Conservation (phyloP, 2,888 invertebrate species). For the Pycnomerus fuliginosus region DNA sequence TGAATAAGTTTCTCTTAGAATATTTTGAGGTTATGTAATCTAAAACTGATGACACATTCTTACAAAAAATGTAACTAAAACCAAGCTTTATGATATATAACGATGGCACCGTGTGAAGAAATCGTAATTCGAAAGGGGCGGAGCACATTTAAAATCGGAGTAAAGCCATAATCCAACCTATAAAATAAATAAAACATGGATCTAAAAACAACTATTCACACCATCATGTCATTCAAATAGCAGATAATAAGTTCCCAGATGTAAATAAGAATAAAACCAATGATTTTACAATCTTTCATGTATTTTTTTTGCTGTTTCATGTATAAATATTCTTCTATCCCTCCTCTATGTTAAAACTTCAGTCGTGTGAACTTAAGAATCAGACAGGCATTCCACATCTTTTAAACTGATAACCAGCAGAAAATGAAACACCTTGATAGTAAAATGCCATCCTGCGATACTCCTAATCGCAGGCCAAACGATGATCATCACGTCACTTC, state of each 20-base stretch:
- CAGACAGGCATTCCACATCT: conserved; percentile 19
- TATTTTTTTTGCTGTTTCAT: no score
- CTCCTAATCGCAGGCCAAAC: conserved; percentile 35
- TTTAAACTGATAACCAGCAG: conserved; percentile 17
- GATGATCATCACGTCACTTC: conserved; percentile 62
- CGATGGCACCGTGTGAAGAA: conserved; percentile 12
- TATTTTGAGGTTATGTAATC: conserved; percentile 9
- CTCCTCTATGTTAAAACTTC: conserved; percentile 15
- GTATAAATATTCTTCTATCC: no score
- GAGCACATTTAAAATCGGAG: conserved; percentile 13
- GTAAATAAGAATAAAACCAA: no score
- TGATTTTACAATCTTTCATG: no score
- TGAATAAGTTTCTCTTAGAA: conserved; percentile 26
- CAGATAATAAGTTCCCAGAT: no score
- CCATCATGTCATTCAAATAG: conserved; percentile 19
- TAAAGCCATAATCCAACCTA: conserved; percentile 10
- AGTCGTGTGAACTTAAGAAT: conserved; percentile 15
- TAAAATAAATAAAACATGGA: conserved; percentile 7
- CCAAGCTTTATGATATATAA: conserved; percentile 17
- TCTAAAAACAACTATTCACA: conserved; percentile 13
- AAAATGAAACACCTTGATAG: conserved; percentile 21
- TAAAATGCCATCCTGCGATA: conserved; percentile 20
- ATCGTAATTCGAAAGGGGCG: conserved; percentile 1
- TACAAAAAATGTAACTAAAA: conserved; percentile 22
- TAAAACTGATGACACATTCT: conserved; percentile 20